Percentiles rank a stretch among this genome's conserved stretches.
phyloP scores from a whole-genome alignment of 2,888 invertebrate genomes.

The Drosophila mulleri region DNA sequence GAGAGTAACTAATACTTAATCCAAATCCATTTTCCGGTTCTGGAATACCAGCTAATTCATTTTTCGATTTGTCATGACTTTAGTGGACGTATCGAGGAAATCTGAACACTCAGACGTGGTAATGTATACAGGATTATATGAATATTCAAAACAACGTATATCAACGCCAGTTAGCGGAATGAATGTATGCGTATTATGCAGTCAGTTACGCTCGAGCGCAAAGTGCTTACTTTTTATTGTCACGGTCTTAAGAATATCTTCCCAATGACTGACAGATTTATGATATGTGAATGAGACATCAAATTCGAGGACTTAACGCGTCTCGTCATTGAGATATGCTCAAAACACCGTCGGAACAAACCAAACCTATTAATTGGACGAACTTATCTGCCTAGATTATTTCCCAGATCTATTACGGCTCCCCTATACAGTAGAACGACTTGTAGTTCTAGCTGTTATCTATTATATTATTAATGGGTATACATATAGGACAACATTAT shows the following conservation, averaged over 20 bases:
- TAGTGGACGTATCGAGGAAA: no score
- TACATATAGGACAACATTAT: not conserved
- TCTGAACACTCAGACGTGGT: no score
- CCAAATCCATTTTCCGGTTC: no score
- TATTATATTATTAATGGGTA: not conserved
- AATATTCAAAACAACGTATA: no score
- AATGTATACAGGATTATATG: no score
- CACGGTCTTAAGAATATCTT: not conserved
- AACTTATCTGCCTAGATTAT: not conserved
- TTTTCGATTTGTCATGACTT: no score
- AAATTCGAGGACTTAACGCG: not conserved
- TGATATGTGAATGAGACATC: not conserved
- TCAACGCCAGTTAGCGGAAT: no score
- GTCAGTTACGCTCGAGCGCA: not conserved
- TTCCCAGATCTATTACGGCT: not conserved
- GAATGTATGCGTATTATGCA: not conserved
- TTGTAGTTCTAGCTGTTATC: not conserved
- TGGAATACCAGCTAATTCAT: no score
- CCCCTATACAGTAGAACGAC: not conserved
- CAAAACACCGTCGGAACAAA: not conserved
- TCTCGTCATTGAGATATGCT: not conserved
- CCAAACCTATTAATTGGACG: not conserved
- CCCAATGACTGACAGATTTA: not conserved
- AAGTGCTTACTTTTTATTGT: not conserved
- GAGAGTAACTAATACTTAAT: no score